Percentiles rank a stretch among this genome's conserved stretches.
Evolutionary conservation across 2,797 vertebrate species (phyloP).

Genomic region (Enoplosus armatus): DNA sequence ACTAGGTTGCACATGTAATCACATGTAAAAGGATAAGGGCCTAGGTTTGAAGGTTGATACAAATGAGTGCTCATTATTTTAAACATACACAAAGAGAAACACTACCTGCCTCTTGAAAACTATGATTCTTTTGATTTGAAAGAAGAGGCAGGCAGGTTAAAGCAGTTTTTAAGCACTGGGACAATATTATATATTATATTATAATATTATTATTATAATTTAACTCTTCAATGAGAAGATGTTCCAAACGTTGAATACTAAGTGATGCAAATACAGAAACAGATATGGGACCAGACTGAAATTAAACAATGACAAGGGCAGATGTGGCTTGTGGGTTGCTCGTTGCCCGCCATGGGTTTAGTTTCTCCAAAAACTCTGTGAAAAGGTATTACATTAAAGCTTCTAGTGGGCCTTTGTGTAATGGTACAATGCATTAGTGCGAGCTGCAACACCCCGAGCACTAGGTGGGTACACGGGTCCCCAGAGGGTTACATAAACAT

Average conservation of each 20-base stretch:
- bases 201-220: too few relatives aligned
- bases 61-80: background rate
- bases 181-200: too few relatives aligned
- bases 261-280: background rate
- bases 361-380: constrained; percentile 12
- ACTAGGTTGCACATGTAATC: background rate
- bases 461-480: constrained; percentile 57
- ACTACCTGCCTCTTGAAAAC: too few relatives aligned
- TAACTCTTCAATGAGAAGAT: background rate
- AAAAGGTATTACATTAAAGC: constrained; percentile 53
- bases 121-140: background rate
- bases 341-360: constrained; percentile 13
- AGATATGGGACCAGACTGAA: background rate
- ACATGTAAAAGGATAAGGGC: background rate
- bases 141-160: too few relatives aligned
- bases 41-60: background rate
- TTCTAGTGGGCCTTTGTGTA: constrained; percentile 38
- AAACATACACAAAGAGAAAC: background rate
- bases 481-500: constrained; percentile 71
- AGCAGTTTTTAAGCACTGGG: background rate
- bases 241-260: background rate
- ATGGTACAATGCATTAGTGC: constrained; percentile 53
- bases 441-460: constrained; percentile 41
- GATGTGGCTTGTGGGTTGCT: constrained; percentile 31
- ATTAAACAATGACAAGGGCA: too few relatives aligned